These are phyloP conservation scores for Charaxes varanes DNA, from an alignment of 1,140 invertebrate species.

Conservation along the genomic window DNA sequence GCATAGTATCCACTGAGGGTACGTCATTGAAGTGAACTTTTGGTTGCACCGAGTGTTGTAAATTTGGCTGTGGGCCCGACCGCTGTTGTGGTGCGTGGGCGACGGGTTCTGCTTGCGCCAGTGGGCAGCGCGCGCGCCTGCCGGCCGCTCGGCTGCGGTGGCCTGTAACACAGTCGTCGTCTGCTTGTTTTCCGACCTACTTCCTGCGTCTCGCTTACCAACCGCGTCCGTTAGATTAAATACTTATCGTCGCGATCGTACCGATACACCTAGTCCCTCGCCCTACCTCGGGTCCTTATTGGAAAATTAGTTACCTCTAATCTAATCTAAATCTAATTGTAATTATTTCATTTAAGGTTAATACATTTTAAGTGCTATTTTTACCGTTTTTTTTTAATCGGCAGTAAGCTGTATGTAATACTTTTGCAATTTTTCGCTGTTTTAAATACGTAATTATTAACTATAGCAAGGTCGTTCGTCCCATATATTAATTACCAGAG, in stretches of 20 bases:
- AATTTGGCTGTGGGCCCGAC: slow-evolving; percentile 28
- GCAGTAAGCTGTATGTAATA: too few relatives aligned
- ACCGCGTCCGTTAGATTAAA: slow-evolving; percentile 28
- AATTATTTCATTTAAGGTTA: too few relatives aligned
- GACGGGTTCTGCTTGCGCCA: background rate
- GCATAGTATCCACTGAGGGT: slow-evolving; percentile 15
- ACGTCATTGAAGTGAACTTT: slow-evolving; percentile 13
- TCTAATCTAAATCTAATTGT: too few relatives aligned
- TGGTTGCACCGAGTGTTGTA: slow-evolving; percentile 24
- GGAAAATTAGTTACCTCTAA: too few relatives aligned
- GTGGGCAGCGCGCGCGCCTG: slow-evolving; percentile 6
- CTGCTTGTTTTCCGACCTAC: slow-evolving; percentile 19
- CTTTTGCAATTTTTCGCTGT: too few relatives aligned
- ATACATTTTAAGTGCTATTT: too few relatives aligned
- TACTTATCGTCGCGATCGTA: slow-evolving; percentile 36
- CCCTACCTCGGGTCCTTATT: too few relatives aligned
- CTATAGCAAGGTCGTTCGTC: too few relatives aligned
- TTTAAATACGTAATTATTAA: too few relatives aligned
- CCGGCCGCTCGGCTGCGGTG: slow-evolving; percentile 13
- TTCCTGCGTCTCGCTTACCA: slow-evolving; percentile 23
- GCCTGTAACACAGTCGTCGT: background rate
- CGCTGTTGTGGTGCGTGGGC: slow-evolving; percentile 12
- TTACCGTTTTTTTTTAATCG: too few relatives aligned
- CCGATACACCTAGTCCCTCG: slow-evolving; percentile 26
- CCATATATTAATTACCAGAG: too few relatives aligned